phyloP scores from a whole-genome alignment of 2,888 invertebrate species.

The Leistus spinibarbis region DNA sequence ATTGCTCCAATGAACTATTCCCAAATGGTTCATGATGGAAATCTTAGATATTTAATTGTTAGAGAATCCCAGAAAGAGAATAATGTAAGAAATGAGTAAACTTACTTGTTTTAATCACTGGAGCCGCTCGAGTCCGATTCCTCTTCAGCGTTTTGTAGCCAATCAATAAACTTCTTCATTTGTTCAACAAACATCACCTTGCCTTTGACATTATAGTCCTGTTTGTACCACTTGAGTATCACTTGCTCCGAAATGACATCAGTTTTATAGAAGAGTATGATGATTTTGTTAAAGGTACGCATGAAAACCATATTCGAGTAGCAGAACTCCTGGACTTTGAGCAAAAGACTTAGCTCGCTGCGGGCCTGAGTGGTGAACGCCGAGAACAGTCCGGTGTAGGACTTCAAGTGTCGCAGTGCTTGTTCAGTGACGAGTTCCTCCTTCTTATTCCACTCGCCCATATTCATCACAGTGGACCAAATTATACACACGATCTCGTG shows the following conservation, averaged over 20 bases:
- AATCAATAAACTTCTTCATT: slow-evolving; percentile 97
- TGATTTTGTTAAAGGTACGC: slow-evolving; percentile 97
- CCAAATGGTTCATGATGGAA: no score
- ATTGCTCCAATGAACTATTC: no score
- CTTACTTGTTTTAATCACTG: slow-evolving; percentile 51
- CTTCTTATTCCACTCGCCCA: slow-evolving; percentile 98
- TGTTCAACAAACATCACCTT: slow-evolving; percentile 98
- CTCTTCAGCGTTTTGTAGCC: slow-evolving; percentile 97
- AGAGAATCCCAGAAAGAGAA: no score
- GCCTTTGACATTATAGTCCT: slow-evolving; percentile 90
- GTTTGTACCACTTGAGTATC: slow-evolving; percentile 96
- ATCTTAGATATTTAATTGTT: no score
- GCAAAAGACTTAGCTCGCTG: slow-evolving; percentile 85
- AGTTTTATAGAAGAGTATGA: slow-evolving; percentile 94
- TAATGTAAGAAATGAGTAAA: not conserved
- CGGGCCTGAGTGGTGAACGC: slow-evolving; percentile 86
- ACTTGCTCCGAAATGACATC: slow-evolving; percentile 95
- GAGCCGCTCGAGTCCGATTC: slow-evolving; percentile 67
- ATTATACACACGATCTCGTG: slow-evolving; percentile 74
- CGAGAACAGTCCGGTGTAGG: slow-evolving; percentile 83
- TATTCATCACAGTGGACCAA: slow-evolving; percentile 94
- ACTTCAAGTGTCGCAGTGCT: slow-evolving; percentile 87
- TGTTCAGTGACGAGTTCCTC: slow-evolving; percentile 96
- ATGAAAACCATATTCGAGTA: slow-evolving; percentile 99
- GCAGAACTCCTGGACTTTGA: slow-evolving; percentile 96